These are phyloP conservation scores for Lates calcarifer DNA, from an alignment of 2,113 vertebrate species.

Conservation along the genomic window DNA sequence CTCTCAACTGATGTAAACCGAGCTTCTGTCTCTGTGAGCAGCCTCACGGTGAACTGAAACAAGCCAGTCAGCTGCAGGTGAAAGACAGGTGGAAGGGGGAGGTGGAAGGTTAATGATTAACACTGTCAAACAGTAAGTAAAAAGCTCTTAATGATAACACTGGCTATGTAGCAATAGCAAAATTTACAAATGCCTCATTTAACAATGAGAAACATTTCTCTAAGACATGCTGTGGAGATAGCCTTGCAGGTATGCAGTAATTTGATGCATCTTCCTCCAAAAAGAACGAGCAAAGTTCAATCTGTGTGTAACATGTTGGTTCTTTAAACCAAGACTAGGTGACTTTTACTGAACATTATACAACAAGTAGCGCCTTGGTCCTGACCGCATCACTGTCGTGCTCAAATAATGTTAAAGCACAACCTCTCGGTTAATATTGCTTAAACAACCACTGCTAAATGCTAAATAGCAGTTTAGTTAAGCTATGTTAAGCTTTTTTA, in stretches of 20 bases:
- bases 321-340: background rate
- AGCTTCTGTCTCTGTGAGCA: constrained; percentile 87
- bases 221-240: background rate
- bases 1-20: constrained; percentile 90
- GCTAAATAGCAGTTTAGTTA: background rate
- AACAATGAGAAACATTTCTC: constrained; percentile 3
- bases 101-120: constrained; percentile 52
- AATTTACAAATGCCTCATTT: too few species aligned
- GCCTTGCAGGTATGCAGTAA: background rate
- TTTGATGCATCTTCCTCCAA: background rate
- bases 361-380: too few species aligned
- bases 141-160: too few species aligned
- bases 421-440: too few species aligned
- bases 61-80: constrained; percentile 84
- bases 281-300: background rate
- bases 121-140: background rate
- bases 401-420: too few species aligned
- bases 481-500: background rate
- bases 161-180: too few species aligned
- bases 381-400: too few species aligned
- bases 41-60: constrained; percentile 88
- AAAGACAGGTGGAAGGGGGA: constrained; percentile 22
- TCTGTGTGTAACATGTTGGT: background rate
- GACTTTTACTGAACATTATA: background rate
- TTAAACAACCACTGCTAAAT: background rate